Evolutionary conservation across 2,888 invertebrate genomes (phyloP).

Genomic region (Apodemia duryi): DNA sequence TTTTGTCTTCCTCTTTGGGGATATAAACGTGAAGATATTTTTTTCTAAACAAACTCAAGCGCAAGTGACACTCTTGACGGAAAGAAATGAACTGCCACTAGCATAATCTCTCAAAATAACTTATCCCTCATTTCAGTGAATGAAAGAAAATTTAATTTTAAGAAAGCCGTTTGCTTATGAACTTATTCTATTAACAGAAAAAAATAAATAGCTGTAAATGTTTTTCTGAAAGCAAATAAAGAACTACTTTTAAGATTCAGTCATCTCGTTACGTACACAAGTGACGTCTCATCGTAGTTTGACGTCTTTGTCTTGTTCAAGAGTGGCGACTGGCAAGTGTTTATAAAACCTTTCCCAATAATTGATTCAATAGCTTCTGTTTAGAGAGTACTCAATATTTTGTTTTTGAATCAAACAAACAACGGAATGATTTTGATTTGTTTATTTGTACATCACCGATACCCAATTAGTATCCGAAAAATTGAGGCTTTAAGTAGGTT

Average conservation of each 20-base stretch:
- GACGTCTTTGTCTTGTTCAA: slow-evolving; percentile 14
- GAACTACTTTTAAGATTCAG: background rate
- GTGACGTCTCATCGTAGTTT: slow-evolving; percentile 4
- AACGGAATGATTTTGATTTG: background rate
- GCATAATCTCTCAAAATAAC: too few species aligned
- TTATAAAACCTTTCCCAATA: slow-evolving; percentile 14
- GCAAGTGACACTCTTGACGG: too few species aligned
- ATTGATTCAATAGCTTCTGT: slow-evolving; percentile 16
- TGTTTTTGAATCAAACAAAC: slow-evolving; percentile 14
- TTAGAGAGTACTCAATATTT: slow-evolving; percentile 6
- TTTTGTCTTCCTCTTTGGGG: too few species aligned
- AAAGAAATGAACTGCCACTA: too few species aligned
- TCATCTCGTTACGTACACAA: background rate
- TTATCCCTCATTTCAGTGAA: too few species aligned
- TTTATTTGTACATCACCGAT: slow-evolving; percentile 24
- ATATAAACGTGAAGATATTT: too few species aligned
- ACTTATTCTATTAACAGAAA: background rate
- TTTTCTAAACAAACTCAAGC: too few species aligned
- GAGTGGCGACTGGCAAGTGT: slow-evolving; percentile 5
- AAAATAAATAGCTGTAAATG: background rate
- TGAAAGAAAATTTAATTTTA: too few species aligned
- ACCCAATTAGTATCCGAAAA: too few species aligned
- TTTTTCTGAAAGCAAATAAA: background rate
- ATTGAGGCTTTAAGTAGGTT: too few species aligned
- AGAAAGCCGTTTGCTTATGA: too few species aligned